Percentiles rank a stretch among this genome's conserved stretches.
Conservation (phyloP, 1,140 invertebrate genomes). For the Pararge aegeria region DNA sequence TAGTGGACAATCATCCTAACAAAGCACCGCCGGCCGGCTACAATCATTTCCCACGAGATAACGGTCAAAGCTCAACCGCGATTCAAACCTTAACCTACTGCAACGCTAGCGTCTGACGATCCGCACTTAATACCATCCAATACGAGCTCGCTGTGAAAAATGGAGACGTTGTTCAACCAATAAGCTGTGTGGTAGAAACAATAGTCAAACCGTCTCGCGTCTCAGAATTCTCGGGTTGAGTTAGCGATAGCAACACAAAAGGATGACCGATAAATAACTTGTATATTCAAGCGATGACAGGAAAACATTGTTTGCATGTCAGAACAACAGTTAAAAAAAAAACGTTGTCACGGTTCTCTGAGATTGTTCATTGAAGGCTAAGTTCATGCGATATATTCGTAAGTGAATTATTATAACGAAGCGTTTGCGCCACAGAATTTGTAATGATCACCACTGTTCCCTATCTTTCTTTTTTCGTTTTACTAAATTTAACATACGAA, state of each 20-base stretch:
- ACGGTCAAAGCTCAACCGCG: conserved; percentile 64
- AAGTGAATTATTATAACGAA: too few species aligned
- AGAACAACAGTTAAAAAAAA: conserved; percentile 60
- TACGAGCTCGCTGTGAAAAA: conserved; percentile 37
- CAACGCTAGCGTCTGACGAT: conserved; percentile 36
- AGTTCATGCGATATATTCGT: not conserved
- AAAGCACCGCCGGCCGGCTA: conserved; percentile 67
- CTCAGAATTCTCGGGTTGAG: conserved; percentile 23
- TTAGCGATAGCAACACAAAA: conserved; percentile 69
- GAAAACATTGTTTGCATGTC: conserved; percentile 69
- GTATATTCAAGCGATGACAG: conserved; percentile 68
- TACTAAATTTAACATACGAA: too few species aligned
- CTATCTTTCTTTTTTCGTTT: too few species aligned
- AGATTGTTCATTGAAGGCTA: conserved; percentile 5
- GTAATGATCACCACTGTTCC: too few species aligned
- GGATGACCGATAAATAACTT: conserved; percentile 69
- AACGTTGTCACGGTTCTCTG: conserved; percentile 52
- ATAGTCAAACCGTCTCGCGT: conserved; percentile 34
- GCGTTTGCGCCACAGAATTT: too few species aligned
- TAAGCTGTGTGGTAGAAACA: conserved; percentile 55
- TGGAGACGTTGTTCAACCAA: conserved; percentile 37
- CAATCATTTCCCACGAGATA: conserved; percentile 77
- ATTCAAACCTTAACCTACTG: conserved; percentile 63
- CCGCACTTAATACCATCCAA: conserved; percentile 44
- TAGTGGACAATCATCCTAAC: conserved; percentile 77